Evolutionary conservation across 2,888 invertebrate genomes (phyloP), one percentile per base, ranked within the genome.

Genomic region (Pollenia griseotomentosa): DNA sequence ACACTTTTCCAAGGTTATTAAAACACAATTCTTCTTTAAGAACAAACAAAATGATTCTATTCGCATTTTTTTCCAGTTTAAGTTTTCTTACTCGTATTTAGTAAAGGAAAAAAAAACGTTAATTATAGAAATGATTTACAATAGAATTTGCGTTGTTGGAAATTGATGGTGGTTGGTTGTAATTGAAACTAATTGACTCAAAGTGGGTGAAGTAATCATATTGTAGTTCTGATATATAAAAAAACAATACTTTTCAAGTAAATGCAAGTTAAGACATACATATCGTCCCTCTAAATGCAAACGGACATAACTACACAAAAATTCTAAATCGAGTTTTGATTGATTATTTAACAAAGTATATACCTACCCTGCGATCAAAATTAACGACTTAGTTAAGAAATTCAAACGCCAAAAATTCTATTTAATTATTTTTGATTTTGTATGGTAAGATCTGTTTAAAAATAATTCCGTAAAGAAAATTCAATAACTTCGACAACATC

Each of bases 141-240:
- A 74, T 75, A 79, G 73, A 79, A 82, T 85, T 66, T 82, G 68
- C 44, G 33, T 82, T 77, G 83, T 73, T 77, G 53, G 51, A 70
- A 75, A 78, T 84, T 66, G 55, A 65, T 61, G 70, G 70, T 74
- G 65, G 48, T 59, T 51, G 12, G 68, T 63, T 85, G 86, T 89
- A 90, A 90, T 90, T 90, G 90, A 90, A 88, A 87, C 89, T 89
- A 89, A 90, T 90, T 90, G 89, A 88, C 87, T 84, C 75, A 88
- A 87, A 89, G 89, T 88, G 88, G 88, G 86, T 88, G 89, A 88
- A 88, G 85, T 87, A 87, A 88, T 89, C 83, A 70, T 83, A 75
- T 83, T 81, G 66, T 81, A 81, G 80, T 83, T 33, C 33, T 33
- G 48, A 46, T 44, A 70, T 42, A 59, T 46, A 57, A 65, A 7